A percentile compares a stretch with the other conserved stretches of the same genome.
Evolutionary conservation across 2,888 invertebrate genomes (phyloP).

Genomic region (Stictocephala bisonia): DNA sequence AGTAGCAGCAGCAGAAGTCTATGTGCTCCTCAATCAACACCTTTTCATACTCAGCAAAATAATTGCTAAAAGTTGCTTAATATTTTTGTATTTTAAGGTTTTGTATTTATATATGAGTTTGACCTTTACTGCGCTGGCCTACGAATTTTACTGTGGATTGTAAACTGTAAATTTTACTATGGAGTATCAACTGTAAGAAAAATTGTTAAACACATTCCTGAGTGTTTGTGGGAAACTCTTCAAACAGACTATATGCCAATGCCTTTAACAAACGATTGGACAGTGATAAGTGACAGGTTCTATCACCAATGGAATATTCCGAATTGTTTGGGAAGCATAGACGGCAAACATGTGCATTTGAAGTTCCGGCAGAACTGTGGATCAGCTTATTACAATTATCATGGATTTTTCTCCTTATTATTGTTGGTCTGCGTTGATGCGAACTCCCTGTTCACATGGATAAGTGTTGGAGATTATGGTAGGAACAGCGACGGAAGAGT

Average conservation of each 20-base stretch:
- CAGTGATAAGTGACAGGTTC: conserved; percentile 10
- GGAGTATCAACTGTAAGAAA: conserved; percentile 3
- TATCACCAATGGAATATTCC: conserved; percentile 28
- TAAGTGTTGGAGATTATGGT: conserved; percentile 31
- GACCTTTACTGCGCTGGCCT: conserved; percentile 23
- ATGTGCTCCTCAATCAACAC: too few species aligned
- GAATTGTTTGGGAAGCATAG: conserved; percentile 18
- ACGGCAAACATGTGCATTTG: conserved; percentile 11
- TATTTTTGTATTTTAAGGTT: too few species aligned
- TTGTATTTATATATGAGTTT: conserved; percentile 16
- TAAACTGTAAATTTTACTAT: too few species aligned
- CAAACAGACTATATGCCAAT: neutral
- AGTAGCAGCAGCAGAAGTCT: too few species aligned
- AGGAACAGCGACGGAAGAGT: conserved; percentile 30
- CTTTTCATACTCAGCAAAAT: too few species aligned
- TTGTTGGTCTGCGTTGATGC: conserved; percentile 30
- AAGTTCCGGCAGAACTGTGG: conserved; percentile 17
- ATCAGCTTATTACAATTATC: conserved; percentile 28
- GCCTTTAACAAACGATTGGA: conserved; percentile 12
- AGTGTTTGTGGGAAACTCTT: conserved; percentile 29
- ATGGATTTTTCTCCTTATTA: conserved; percentile 2
- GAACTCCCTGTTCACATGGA: conserved; percentile 12
- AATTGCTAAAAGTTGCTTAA: too few species aligned
- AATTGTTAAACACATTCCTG: neutral
- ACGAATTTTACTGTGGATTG: conserved; percentile 27